Evolutionary conservation across 1,140 invertebrate species (phyloP), one percentile per base, ranked within the genome.

Genomic region (Sminthurides bifidus): DNA sequence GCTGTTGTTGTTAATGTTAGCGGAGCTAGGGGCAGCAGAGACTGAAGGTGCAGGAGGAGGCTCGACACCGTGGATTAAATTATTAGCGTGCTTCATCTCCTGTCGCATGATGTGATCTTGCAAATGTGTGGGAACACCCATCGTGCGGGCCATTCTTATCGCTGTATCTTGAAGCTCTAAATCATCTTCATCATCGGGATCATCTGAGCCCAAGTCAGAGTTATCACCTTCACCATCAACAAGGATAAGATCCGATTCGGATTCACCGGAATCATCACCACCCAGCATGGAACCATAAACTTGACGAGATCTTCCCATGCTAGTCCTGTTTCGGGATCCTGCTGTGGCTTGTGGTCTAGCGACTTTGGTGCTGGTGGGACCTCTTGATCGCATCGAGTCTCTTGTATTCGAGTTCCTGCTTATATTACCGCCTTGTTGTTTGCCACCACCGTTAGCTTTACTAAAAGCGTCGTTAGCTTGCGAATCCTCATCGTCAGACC

Each of bases 211-310:
- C 19, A 65, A 51, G 23, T 60, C 59, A 1, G 55, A 55, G 58
- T 63, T 63, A 21, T 60, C 62, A 15, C 56, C 62, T 4, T 60
- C 62, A 8, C 56, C 62, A 50, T 64, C 63, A 1, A 61, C 55
- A 4, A 65, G 37, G 50, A 65, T 49, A 3, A 65, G 19, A 45
- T 65, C 63, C 3, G 57, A 60, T 19, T 61, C 63, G 10, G 59
- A 61, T 4, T 61, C 59, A 26, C 31, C 56, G n/a, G 52, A 54
- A 5, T 65, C 59, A 40, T 63, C 58, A 23, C 52, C 58, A 2
- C 58, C 59, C 31, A 65, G 15, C 54, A 61, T 59, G 5, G 55
- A 56, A 2, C 63, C 63, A 41, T 65, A 65, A 6, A 59, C 12
- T 49, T 54, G 54, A 46, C 52, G 29, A 19, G 21, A 30, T 35